These are phyloP conservation scores for Oryzias sinensis DNA, from an alignment of 2,797 vertebrate species.

Conservation along the genomic window DNA sequence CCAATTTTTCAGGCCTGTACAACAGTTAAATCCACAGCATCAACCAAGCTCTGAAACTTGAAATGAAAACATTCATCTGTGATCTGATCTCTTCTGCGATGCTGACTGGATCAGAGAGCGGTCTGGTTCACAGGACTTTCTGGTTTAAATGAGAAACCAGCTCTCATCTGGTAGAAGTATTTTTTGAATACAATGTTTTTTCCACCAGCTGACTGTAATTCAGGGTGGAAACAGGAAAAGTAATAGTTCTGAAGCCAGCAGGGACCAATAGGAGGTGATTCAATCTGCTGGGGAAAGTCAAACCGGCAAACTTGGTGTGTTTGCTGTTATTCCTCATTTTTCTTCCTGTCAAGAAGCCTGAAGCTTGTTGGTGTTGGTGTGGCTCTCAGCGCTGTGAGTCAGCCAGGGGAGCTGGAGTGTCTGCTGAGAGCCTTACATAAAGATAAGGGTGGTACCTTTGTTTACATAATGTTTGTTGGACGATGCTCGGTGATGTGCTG, in stretches of 20 bases:
- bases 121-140: too few relatives aligned
- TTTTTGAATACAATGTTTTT: too few relatives aligned
- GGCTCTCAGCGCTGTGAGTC: conserved; percentile 18
- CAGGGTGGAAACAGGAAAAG: not conserved
- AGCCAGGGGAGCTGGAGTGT: conserved; percentile 29
- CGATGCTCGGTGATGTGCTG: not conserved
- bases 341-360: not conserved
- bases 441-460: conserved; percentile 26
- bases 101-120: too few relatives aligned
- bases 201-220: too few relatives aligned
- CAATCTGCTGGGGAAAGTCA: not conserved
- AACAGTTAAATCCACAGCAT: too few relatives aligned
- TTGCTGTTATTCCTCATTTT: too few relatives aligned
- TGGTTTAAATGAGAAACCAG: too few relatives aligned
- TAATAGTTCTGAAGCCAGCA: not conserved
- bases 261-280: not conserved
- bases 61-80: too few relatives aligned
- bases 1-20: too few relatives aligned
- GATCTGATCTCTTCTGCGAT: too few relatives aligned
- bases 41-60: too few relatives aligned
- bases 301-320: not conserved
- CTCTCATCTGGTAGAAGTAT: too few relatives aligned
- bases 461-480: conserved; percentile 42
- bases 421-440: conserved; percentile 38
- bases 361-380: not conserved